These are phyloP conservation scores for Brachionus paranguensis DNA, from an alignment of 1,140 invertebrate genomes.

Conservation along the genomic window DNA sequence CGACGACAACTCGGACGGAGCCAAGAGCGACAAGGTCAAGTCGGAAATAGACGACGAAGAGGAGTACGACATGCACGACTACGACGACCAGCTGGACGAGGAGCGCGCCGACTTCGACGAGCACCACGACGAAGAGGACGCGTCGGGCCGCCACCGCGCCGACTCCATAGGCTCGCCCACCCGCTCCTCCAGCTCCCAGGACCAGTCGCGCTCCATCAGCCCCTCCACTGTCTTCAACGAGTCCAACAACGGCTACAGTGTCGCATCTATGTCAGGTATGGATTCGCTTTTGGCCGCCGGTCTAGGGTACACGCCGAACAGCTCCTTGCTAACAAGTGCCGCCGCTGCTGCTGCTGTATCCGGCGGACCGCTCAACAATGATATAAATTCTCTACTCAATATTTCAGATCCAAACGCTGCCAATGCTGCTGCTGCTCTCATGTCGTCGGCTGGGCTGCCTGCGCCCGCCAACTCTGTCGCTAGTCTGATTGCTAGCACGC, in stretches of 20 bases:
- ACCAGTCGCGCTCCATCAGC: background rate
- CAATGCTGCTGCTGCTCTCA: constrained; percentile 14
- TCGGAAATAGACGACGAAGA: constrained; percentile 19
- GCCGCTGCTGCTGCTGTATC: constrained; percentile 10
- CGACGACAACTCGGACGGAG: background rate
- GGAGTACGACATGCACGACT: background rate
- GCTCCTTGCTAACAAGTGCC: constrained; percentile 8
- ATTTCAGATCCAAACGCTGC: constrained; percentile 16
- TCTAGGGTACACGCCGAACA: background rate
- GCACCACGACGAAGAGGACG: background rate
- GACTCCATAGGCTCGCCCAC: constrained; percentile 9
- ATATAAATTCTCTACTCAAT: background rate
- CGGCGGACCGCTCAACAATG: background rate
- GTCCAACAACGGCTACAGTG: background rate
- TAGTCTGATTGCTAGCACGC: constrained; percentile 1
- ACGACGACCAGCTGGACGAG: background rate
- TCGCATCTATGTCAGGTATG: background rate
- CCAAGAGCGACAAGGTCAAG: background rate
- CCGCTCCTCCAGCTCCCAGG: background rate
- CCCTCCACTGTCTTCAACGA: background rate
- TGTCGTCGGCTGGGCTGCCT: background rate
- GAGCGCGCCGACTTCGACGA: background rate
- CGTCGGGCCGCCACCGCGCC: background rate
- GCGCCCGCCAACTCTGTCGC: background rate
- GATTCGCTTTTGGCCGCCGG: constrained; percentile 33